Conservation (phyloP, 2,888 invertebrate species). For the Shargacucullia verbasci region DNA sequence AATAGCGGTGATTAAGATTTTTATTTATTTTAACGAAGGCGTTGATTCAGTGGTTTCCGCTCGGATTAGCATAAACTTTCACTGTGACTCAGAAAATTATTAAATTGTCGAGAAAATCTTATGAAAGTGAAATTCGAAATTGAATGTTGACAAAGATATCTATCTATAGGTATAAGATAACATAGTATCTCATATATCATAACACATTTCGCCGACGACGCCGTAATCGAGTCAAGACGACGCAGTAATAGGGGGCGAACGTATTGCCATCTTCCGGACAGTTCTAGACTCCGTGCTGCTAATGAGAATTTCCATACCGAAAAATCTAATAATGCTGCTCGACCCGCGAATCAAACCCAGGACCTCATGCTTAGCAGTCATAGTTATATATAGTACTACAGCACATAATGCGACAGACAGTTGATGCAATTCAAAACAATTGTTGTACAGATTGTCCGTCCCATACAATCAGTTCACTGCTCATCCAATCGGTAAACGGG, state of each 20-base stretch:
- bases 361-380: no score
- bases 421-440: conserved; percentile 32
- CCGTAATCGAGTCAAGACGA: no score
- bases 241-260: no score
- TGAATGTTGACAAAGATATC: conserved; percentile 29
- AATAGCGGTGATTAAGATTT: conserved; percentile 42
- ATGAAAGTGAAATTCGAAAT: conserved; percentile 51
- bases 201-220: no score
- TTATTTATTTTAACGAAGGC: conserved; percentile 34
- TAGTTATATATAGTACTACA: conserved; percentile 23
- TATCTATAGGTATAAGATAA: no score
- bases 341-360: no score
- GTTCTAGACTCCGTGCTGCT: no score
- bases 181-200: no score
- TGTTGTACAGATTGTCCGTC: conserved; percentile 21
- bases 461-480: conserved; percentile 22
- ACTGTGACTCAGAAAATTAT: conserved; percentile 52
- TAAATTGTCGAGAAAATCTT: conserved; percentile 47
- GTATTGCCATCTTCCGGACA: no score
- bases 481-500: conserved; percentile 20
- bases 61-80: conserved; percentile 60
- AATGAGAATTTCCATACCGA: no score
- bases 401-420: conserved; percentile 11
- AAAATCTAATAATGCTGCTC: no score
- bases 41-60: conserved; percentile 45